A percentile compares a stretch with the other conserved stretches of the same genome.
Conservation (phyloP, 2,888 invertebrate species). For the Eristalinus aeneus region DNA sequence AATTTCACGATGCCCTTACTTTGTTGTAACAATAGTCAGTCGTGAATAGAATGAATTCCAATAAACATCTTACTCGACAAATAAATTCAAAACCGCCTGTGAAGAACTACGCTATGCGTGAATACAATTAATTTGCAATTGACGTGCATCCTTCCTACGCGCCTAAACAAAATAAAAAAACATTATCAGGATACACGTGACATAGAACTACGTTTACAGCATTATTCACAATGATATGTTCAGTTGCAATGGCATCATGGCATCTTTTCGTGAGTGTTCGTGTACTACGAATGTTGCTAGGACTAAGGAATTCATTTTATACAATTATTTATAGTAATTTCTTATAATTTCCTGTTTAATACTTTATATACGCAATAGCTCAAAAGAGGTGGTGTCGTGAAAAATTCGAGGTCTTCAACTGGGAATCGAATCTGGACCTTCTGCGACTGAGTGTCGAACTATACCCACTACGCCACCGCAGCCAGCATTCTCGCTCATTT, state of each 20-base stretch:
- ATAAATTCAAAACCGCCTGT: not conserved
- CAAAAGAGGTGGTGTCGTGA: too few relatives aligned
- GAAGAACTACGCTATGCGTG: not conserved
- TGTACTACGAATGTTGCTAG: constrained; percentile 28
- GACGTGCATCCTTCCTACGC: constrained; percentile 1
- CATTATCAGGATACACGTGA: constrained; percentile 14
- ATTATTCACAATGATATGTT: constrained; percentile 68
- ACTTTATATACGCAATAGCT: constrained; percentile 30
- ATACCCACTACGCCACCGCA: too few relatives aligned
- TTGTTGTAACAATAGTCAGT: too few relatives aligned
- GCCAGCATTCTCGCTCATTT: too few relatives aligned
- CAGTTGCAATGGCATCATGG: constrained; percentile 62
- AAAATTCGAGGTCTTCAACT: too few relatives aligned
- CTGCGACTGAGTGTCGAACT: too few relatives aligned
- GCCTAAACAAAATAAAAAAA: not conserved
- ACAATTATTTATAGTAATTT: constrained; percentile 34
- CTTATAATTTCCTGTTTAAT: constrained; percentile 39
- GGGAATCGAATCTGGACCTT: too few relatives aligned
- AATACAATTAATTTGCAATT: not conserved
- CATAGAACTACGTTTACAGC: constrained; percentile 31
- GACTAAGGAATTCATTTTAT: constrained; percentile 12
- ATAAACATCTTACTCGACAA: not conserved
- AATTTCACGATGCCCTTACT: too few relatives aligned
- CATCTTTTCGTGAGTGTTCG: not conserved
- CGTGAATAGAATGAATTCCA: too few relatives aligned